A percentile compares a stretch with the other conserved stretches of the same genome.
phyloP scores from a whole-genome alignment of 2,113 vertebrate genomes.

The Lutjanus erythropterus region DNA sequence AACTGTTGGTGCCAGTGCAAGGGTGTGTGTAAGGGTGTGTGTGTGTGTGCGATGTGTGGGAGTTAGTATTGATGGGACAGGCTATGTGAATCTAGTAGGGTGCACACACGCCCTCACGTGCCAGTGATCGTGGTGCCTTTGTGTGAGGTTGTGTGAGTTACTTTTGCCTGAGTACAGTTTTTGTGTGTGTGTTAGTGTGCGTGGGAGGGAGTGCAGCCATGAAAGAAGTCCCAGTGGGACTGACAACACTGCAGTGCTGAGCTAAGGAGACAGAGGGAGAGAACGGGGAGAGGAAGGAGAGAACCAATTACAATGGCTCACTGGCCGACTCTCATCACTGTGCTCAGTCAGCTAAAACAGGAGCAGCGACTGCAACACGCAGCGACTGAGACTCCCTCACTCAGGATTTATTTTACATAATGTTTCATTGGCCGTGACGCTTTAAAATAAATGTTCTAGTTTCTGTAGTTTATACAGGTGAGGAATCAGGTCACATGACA shows the following conservation, averaged over 20 bases:
- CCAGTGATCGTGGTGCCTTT: constrained; percentile 17
- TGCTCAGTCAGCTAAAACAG: constrained; percentile 69
- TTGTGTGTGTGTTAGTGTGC: constrained; percentile 24
- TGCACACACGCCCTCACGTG: constrained; percentile 35
- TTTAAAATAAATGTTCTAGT: background rate
- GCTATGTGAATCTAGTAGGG: constrained; percentile 18
- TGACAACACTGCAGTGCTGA: constrained; percentile 68
- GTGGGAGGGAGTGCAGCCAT: constrained; percentile 58
- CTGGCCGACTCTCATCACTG: constrained; percentile 61
- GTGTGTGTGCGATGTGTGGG: constrained; percentile 43
- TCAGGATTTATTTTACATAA: constrained; percentile 30
- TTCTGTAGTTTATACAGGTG: background rate
- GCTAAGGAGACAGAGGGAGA: constrained; percentile 67
- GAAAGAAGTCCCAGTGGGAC: constrained; percentile 68
- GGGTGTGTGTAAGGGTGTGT: constrained; percentile 25
- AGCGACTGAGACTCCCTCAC: background rate
- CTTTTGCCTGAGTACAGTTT: constrained; percentile 23
- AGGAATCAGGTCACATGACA: background rate
- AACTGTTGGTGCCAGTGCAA: constrained; percentile 19
- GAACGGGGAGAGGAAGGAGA: constrained; percentile 56
- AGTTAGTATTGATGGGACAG: constrained; percentile 17
- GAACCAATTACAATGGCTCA: constrained; percentile 69
- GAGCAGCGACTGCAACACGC: constrained; percentile 25
- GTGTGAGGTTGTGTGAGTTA: constrained; percentile 17
- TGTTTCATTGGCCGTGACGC: constrained; percentile 18